A percentile compares a stretch with the other conserved stretches of the same genome.
Evolutionary conservation across 2,797 vertebrate genomes (phyloP).

Genomic region (Malacoraja senta): DNA sequence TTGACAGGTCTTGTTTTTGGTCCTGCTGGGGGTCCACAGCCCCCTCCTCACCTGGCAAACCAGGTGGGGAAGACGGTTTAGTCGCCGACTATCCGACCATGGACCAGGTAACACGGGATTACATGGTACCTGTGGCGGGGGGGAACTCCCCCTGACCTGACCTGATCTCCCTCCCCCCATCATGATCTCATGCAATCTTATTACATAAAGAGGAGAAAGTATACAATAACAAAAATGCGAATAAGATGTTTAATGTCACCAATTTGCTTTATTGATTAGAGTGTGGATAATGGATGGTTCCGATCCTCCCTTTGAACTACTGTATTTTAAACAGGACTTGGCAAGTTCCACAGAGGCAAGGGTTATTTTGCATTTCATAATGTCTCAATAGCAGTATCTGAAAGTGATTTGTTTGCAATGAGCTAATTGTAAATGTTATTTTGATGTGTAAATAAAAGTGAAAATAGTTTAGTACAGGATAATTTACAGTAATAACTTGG

Average conservation of each 20-base stretch:
- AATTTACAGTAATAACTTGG: background rate
- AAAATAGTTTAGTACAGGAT: background rate
- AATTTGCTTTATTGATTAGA: background rate
- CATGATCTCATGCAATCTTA: too few relatives aligned
- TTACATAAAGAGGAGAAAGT: background rate
- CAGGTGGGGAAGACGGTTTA: too few relatives aligned
- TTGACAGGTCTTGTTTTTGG: too few relatives aligned
- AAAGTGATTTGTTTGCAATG: background rate
- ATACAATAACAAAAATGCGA: background rate
- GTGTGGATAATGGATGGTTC: background rate
- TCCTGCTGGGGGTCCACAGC: too few relatives aligned
- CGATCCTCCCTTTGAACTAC: background rate
- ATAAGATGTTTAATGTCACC: background rate
- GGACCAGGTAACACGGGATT: too few relatives aligned
- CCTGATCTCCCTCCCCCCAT: too few relatives aligned
- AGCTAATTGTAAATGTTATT: background rate
- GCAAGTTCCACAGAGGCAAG: background rate
- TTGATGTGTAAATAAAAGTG: background rate
- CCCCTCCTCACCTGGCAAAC: too few relatives aligned
- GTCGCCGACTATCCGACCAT: too few relatives aligned
- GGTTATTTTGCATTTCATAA: background rate
- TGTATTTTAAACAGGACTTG: background rate
- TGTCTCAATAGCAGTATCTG: background rate
- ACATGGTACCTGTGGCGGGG: too few relatives aligned
- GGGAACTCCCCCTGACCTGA: too few relatives aligned